Conservation (phyloP, 2,888 invertebrate genomes). For the Hartigia nigra region DNA sequence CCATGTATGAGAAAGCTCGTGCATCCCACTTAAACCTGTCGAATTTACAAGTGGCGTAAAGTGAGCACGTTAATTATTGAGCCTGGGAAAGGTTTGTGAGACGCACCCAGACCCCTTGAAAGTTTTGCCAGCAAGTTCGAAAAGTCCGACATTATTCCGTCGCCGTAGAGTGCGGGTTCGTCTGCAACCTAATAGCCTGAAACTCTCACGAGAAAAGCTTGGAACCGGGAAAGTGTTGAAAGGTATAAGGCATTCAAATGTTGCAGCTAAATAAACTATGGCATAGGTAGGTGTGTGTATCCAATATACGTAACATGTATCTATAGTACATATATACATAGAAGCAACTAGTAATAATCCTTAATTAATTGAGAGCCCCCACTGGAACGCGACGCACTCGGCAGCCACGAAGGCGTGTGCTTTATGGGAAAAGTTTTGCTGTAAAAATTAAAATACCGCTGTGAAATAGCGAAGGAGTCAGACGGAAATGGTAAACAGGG, state of each 20-base stretch:
- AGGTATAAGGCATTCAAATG: background rate
- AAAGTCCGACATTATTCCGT: background rate
- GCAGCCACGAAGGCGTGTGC: background rate
- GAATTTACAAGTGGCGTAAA: background rate
- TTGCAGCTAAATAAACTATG: background rate
- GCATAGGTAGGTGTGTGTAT: background rate
- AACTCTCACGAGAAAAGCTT: background rate
- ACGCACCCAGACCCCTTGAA: background rate
- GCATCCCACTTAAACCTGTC: background rate
- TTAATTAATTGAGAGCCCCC: background rate
- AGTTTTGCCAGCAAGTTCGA: background rate
- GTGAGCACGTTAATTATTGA: background rate
- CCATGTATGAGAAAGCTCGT: background rate
- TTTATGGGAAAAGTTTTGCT: background rate
- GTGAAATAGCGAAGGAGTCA: background rate
- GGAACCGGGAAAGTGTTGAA: background rate
- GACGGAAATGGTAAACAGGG: background rate
- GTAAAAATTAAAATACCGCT: background rate
- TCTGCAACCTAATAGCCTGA: background rate
- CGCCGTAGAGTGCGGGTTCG: background rate
- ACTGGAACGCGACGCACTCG: background rate
- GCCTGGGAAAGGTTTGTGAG: background rate
- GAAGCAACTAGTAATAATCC: background rate
- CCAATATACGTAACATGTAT: background rate
- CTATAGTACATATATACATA: background rate